Percentiles rank a stretch among this genome's conserved stretches.
Conservation (phyloP, 2,113 vertebrate species). For the Perca fluviatilis region DNA sequence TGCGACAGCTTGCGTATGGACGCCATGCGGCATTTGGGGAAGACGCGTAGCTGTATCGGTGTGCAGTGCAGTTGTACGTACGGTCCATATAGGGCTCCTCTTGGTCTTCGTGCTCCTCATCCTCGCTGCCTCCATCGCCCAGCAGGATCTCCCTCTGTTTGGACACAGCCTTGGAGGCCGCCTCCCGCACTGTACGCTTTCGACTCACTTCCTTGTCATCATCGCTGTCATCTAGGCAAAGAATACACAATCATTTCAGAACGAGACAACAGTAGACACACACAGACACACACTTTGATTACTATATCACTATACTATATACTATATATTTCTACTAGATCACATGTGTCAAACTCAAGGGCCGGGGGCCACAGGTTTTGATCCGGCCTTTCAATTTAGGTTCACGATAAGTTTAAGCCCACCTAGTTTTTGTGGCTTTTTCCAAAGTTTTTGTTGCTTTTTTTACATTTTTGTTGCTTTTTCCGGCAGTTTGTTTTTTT, state of each 20-base stretch:
- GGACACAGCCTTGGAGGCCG: constrained; percentile 97
- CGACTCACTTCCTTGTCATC: constrained; percentile 96
- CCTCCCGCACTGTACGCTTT: constrained; percentile 96
- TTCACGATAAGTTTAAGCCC: no score
- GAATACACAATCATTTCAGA: background rate
- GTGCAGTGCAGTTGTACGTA: constrained; percentile 76
- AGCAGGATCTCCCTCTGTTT: constrained; percentile 98
- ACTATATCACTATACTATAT: no score
- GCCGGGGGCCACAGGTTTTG: no score
- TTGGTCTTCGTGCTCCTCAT: constrained; percentile 94
- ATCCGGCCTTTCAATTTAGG: no score
- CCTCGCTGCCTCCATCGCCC: constrained; percentile 95
- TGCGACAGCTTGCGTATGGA: background rate
- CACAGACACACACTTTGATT: no score
- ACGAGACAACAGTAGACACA: no score
- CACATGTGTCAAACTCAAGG: no score
- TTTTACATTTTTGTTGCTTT: no score
- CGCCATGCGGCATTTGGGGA: background rate
- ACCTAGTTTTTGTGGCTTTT: no score
- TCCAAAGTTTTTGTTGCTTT: no score
- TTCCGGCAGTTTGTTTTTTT: no score
- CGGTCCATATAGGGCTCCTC: constrained; percentile 93
- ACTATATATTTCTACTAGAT: no score
- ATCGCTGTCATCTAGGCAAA: constrained; percentile 91
- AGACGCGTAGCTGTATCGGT: background rate